phyloP scores from a whole-genome alignment of 2,797 vertebrate genomes.

The Natrix natrix region DNA sequence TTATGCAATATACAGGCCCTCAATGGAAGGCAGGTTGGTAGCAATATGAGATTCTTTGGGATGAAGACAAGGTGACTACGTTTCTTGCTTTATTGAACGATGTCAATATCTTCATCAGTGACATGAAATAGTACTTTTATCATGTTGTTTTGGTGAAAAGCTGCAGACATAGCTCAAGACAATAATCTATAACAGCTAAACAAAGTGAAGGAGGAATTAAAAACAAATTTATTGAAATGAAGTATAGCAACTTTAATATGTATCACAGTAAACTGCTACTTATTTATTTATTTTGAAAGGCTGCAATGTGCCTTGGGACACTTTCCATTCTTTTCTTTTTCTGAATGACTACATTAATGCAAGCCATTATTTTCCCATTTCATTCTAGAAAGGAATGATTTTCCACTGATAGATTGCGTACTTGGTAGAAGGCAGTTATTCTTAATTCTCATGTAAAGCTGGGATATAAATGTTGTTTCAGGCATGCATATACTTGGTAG shows the following conservation, averaged over 20 bases:
- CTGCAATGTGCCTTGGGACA: not conserved
- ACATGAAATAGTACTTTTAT: not conserved
- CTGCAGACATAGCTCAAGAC: not conserved
- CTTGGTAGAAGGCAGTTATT: not conserved
- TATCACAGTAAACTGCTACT: not conserved
- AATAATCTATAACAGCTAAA: not conserved
- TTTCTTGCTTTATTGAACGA: not conserved
- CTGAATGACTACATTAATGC: not conserved
- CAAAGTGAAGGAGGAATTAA: not conserved
- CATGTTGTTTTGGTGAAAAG: not conserved
- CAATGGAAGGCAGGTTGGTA: no score
- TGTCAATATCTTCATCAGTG: not conserved
- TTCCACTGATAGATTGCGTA: not conserved
- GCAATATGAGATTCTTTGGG: not conserved
- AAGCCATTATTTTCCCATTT: constrained; percentile 22
- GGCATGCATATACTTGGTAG: not conserved
- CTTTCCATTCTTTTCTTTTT: not conserved
- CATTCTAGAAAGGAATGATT: constrained; percentile 5
- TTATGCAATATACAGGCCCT: no score
- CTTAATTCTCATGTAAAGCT: not conserved
- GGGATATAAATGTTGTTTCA: not conserved
- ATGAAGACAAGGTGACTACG: not conserved
- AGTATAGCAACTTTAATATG: not conserved
- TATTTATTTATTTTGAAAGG: not conserved
- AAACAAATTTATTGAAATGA: not conserved